phyloP scores from a whole-genome alignment of 2,888 invertebrate genomes.

The Drosophila tanythrix region DNA sequence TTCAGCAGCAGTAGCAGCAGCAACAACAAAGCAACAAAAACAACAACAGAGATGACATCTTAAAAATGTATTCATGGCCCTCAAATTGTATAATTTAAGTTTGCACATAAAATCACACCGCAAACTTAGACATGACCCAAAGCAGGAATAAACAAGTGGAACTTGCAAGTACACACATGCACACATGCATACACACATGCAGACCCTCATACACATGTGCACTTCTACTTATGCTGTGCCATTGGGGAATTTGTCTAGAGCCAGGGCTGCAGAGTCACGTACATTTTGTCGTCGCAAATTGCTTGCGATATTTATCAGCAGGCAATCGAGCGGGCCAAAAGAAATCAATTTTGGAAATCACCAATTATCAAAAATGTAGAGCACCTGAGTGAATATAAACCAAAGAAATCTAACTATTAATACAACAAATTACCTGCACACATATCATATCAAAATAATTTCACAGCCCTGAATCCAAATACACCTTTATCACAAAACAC shows the following conservation, averaged over 20 bases:
- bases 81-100: conserved; percentile 80
- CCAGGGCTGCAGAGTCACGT: conserved; percentile 34
- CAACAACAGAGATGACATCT: conserved; percentile 30
- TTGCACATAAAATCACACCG: conserved; percentile 80
- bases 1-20: conserved; percentile 43
- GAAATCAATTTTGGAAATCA: neutral
- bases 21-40: conserved; percentile 18
- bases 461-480: conserved; percentile 26
- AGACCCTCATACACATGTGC: conserved; percentile 9
- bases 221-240: conserved; percentile 16
- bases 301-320: neutral
- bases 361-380: neutral
- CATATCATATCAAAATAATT: neutral
- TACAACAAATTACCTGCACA: neutral
- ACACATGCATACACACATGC: neutral
- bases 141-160: conserved; percentile 31
- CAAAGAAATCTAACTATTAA: neutral
- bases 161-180: conserved; percentile 24
- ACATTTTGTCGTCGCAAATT: neutral
- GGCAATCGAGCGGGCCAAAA: neutral
- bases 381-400: neutral
- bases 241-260: conserved; percentile 18
- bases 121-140: conserved; percentile 62
- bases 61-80: conserved; percentile 75
- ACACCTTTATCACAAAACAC: conserved; percentile 10